These are phyloP conservation scores for Melanostoma mellinum DNA, from an alignment of 2,888 invertebrate species.

Conservation along the genomic window DNA sequence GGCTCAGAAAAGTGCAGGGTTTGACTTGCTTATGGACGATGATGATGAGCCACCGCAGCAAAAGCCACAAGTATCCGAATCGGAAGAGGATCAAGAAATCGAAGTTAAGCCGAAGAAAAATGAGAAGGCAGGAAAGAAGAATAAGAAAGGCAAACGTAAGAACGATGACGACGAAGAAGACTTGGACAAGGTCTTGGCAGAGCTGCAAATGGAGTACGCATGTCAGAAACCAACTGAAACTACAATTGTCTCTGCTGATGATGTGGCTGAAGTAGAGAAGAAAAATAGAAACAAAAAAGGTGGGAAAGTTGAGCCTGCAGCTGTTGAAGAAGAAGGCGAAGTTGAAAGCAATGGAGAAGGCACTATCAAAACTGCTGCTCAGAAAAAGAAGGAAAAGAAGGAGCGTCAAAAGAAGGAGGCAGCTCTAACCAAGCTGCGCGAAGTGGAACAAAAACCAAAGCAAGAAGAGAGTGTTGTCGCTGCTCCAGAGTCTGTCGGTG, in stretches of 20 bases:
- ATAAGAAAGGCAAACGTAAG: slow-evolving; percentile 88
- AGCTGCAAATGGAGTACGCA: slow-evolving; percentile 90
- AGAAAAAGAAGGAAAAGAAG: slow-evolving; percentile 95
- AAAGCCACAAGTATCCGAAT: slow-evolving; percentile 64
- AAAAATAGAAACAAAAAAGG: slow-evolving; percentile 77
- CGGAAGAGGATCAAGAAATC: slow-evolving; percentile 82
- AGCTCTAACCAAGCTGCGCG: slow-evolving; percentile 81
- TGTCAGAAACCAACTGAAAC: slow-evolving; percentile 84
- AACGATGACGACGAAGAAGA: slow-evolving; percentile 89
- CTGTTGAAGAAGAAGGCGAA: slow-evolving; percentile 78
- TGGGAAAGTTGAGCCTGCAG: slow-evolving; percentile 74
- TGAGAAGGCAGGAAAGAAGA: slow-evolving; percentile 85
- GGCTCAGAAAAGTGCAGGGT: slow-evolving; percentile 84
- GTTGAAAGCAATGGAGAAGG: slow-evolving; percentile 83
- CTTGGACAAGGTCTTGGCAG: slow-evolving; percentile 91
- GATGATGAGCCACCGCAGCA: slow-evolving; percentile 78
- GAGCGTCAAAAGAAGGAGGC: slow-evolving; percentile 90
- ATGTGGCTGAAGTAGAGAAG: slow-evolving; percentile 80
- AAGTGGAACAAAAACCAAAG: slow-evolving; percentile 75
- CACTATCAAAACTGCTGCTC: slow-evolving; percentile 91
- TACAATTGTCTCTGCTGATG: slow-evolving; percentile 76
- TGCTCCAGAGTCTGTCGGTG: slow-evolving; percentile 78
- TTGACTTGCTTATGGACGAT: slow-evolving; percentile 87
- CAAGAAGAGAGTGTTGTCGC: slow-evolving; percentile 63
- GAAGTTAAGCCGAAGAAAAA: slow-evolving; percentile 82